Conservation (phyloP, 2,797 vertebrate genomes). For the Botia almorhae region DNA sequence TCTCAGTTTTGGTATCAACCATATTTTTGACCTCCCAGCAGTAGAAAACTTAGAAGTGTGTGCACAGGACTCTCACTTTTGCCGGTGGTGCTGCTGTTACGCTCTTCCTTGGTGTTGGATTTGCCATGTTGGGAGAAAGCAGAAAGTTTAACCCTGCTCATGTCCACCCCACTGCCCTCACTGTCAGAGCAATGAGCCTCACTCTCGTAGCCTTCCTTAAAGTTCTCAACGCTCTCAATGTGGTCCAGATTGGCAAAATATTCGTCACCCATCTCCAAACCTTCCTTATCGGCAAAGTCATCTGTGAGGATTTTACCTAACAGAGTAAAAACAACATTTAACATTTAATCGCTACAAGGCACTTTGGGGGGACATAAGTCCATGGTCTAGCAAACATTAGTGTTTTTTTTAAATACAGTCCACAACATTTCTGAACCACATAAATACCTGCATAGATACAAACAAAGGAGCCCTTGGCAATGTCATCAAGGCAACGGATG, state of each 20-base stretch:
- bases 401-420: too few relatives aligned
- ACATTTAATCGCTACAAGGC: background rate
- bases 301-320: constrained; percentile 97
- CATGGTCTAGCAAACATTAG: too few relatives aligned
- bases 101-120: constrained; percentile 55
- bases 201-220: constrained; percentile 98
- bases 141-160: constrained; percentile 78
- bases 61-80: constrained; percentile 50
- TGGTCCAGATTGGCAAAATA: constrained; percentile 99
- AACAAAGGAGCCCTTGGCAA: constrained; percentile 96
- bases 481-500: constrained; percentile 95
- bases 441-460: constrained; percentile 94
- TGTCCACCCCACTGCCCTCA: constrained; percentile 93
- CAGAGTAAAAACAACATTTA: background rate
- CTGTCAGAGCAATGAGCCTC: constrained; percentile 93
- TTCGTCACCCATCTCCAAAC: constrained; percentile 96
- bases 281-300: constrained; percentile 97
- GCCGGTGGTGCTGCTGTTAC: constrained; percentile 53
- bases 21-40: background rate
- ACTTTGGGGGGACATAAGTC: too few relatives aligned
- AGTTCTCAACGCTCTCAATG: constrained; percentile 98
- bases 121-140: constrained; percentile 71
- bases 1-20: background rate
- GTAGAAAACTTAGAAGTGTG: too few relatives aligned
- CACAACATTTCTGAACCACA: background rate